Evolutionary conservation across 2,888 invertebrate genomes (phyloP), one percentile per base, ranked within the genome.

Genomic region (Cephus rjabovi): DNA sequence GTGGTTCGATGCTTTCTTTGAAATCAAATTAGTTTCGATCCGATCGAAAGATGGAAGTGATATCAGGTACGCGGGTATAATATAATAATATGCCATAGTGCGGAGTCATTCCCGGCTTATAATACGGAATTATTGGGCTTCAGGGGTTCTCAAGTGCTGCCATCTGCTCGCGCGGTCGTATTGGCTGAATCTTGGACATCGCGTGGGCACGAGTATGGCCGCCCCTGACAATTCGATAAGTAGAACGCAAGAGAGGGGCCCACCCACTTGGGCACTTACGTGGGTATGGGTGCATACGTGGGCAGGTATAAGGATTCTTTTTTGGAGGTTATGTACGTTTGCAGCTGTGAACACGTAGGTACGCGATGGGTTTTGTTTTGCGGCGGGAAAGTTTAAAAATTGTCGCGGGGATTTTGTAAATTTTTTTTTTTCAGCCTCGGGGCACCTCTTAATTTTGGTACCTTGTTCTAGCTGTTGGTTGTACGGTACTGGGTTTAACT

Each of bases 11-110:
- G 83, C 80, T 84, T 86, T 86, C 85, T 87, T 86, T 82, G 84
- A 84, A 86, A 88, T 87, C 84, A 86, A 89, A 88, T 89, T 87
- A 86, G 88, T 86, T 86, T 83, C 81, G 86, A 86, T 86, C 82
- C 70, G 83, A 81, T 82, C 84, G 75, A 79, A 78, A 83, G 84
- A 87, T 85, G 85, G 81, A 77, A 77, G 79, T 77, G 84, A 85
- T 86, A 88, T 86, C 85, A 84, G 81, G 82, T 69, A 81, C 74
- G 77, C 76, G 76, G 79, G 79, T 83, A 81, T 86, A 81, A 85
- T 86, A 83, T 83, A 86, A 87, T 87, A 85, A 86, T 81, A 83
- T 77, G 75, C 81, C 81, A 77, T 76, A 79, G 73, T 84, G 86
- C 87, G 81, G 75, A 84, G 87, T 87, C 87, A 87, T 86, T 84